Percentiles rank a stretch among this genome's conserved stretches.
Conservation (phyloP, 2,113 vertebrate species). For the Sinosuthora webbiana region DNA sequence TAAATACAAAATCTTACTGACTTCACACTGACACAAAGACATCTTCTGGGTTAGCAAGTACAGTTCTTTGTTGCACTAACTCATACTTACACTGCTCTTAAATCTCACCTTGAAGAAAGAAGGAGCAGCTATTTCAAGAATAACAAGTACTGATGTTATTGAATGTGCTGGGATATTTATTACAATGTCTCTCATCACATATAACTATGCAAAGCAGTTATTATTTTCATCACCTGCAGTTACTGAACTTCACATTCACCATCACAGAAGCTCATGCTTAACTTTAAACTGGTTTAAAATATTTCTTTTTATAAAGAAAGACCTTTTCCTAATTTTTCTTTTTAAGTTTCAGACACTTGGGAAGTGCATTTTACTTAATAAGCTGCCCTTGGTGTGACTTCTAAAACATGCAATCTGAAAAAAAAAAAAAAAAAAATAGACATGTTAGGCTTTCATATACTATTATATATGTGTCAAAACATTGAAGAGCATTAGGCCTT, state of each 20-base stretch:
- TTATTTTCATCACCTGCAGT: not conserved
- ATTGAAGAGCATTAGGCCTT: not conserved
- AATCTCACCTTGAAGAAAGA: not conserved
- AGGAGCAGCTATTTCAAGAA: not conserved
- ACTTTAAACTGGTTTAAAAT: not conserved
- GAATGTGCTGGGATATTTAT: not conserved
- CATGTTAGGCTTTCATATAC: not conserved
- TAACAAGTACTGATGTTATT: not conserved
- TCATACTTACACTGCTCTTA: not conserved
- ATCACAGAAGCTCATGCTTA: not conserved
- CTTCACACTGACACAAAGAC: not conserved
- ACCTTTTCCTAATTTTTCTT: not conserved
- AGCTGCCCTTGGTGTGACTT: not conserved
- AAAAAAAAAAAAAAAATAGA: not conserved
- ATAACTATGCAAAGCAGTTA: not conserved
- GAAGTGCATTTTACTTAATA: not conserved
- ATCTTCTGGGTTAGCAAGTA: not conserved
- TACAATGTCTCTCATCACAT: not conserved
- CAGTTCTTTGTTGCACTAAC: not conserved
- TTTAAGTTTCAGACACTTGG: not conserved
- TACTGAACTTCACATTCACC: not conserved
- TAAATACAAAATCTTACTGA: not conserved
- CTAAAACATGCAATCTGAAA: not conserved
- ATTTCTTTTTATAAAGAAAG: not conserved
- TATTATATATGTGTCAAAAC: not conserved